Base-by-base conservation (phyloP, 2,113 vertebrate genomes). In the Pseudolaguvia tuberculata region DNA sequence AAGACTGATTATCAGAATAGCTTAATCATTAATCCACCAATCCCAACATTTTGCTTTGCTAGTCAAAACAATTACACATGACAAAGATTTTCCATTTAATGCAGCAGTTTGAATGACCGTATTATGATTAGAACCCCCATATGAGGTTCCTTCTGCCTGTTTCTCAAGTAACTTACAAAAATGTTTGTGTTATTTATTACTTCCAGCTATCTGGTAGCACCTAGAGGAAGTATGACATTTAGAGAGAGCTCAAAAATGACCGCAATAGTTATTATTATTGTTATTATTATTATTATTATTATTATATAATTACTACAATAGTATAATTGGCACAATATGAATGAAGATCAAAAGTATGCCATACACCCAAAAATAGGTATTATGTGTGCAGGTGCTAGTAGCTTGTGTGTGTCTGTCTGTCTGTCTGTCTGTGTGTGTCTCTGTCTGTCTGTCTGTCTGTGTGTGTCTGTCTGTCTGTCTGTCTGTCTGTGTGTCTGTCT, bases 1-100 rank as follows among this genome's bases (percentile, higher is more conserved):
- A 71, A 79, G 51, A 52, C 56, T 63, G 53, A 58, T 61, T 65
- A 39, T 23, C 5, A 31, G 25, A 63, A 25, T 71, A 48, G 35
- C n/a, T 47, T 5, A 5, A 12, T 17, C 18, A 47, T 47, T 21
- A 17, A 27, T 50, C 21, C 21, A 65, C 5, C 8, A 6, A 29
- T 66, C 62, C 61, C 50, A 53, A 80, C 61, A 58, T 55, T 74
- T 78, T 25, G n/a, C 14, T 21, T 47, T 9, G 7, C 23, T 50
- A 50, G 18, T 13, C 39, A 50, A 50, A 50, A 14, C 35, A 58
- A 23, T 35, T 5, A 53, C 3, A 35, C 13, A 21, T 2, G 39
- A 66, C 2, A 35, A 58, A 11, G 25, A 51, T 2, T 35, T 56
- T 5, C 31, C 72, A 52, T 73, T n/a, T 29, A 67, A 25, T 66